Evolutionary conservation across 2,888 invertebrate genomes (phyloP).

Genomic region (Nomada lathburiana): DNA sequence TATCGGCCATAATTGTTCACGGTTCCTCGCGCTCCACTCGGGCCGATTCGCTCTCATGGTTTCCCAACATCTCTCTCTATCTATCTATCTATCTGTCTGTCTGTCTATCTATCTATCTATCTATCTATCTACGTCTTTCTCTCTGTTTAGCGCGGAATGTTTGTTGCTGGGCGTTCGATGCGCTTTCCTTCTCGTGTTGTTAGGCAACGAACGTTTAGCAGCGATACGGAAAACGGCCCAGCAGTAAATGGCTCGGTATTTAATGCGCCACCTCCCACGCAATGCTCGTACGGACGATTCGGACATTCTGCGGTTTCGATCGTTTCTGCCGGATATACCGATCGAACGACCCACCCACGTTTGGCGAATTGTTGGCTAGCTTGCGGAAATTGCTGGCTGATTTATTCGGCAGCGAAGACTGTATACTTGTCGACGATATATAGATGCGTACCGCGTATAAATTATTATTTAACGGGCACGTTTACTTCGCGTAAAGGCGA

Average conservation of each 20-base stretch:
- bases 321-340: conserved; percentile 23
- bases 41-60: conserved; percentile 14
- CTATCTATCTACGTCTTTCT: background rate
- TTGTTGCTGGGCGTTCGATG: conserved; percentile 21
- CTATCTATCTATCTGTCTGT: background rate
- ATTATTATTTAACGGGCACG: too few relatives aligned
- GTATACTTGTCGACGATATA: background rate
- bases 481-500: background rate
- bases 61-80: background rate
- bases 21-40: conserved; percentile 48
- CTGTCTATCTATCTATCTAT: background rate
- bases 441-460: too few relatives aligned
- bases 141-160: conserved; percentile 7
- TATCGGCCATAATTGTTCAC: conserved; percentile 68
- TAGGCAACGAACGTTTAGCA: conserved; percentile 56
- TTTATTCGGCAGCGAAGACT: conserved; percentile 20
- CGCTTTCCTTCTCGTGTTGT: conserved; percentile 41
- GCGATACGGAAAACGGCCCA: conserved; percentile 33
- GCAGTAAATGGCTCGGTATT: conserved; percentile 58
- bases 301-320: conserved; percentile 49
- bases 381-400: conserved; percentile 14
- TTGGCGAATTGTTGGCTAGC: background rate
- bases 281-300: conserved; percentile 38
- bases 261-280: conserved; percentile 33
- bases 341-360: conserved; percentile 21